A percentile compares a stretch with the other conserved stretches of the same genome.
Conservation (phyloP, 2,113 vertebrate species). For the Notechis scutatus region DNA sequence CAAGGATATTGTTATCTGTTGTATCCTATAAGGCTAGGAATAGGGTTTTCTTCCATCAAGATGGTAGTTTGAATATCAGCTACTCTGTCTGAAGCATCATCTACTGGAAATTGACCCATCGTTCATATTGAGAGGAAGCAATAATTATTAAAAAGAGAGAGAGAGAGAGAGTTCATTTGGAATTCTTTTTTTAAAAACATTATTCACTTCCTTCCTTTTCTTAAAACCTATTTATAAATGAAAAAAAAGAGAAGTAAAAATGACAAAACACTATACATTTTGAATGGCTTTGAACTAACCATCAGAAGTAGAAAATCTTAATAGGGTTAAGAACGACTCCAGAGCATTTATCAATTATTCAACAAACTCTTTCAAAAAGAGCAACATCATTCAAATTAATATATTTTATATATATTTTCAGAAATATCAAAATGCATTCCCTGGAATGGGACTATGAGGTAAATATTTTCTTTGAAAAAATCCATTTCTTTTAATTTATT, state of each 20-base stretch:
- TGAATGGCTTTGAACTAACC: constrained; percentile 33
- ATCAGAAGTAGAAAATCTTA: background rate
- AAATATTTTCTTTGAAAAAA: background rate
- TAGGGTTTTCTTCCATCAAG: background rate
- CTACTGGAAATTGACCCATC: background rate
- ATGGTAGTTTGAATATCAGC: no score
- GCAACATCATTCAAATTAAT: background rate
- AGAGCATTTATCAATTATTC: background rate
- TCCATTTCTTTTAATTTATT: constrained; percentile 35
- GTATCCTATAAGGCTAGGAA: background rate
- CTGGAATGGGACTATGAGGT: constrained; percentile 35
- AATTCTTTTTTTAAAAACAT: background rate
- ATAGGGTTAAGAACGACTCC: background rate
- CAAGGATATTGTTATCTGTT: background rate
- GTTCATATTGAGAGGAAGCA: background rate
- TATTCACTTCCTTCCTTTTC: no score
- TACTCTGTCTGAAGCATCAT: no score
- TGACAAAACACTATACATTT: background rate
- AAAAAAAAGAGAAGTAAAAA: background rate
- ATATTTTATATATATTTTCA: background rate
- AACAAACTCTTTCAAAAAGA: background rate
- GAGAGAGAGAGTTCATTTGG: background rate
- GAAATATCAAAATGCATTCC: constrained; percentile 28
- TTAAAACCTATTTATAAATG: background rate
- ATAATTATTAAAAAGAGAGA: background rate